Conservation (phyloP, 2,888 invertebrate genomes). For the Drosophila histrio region DNA sequence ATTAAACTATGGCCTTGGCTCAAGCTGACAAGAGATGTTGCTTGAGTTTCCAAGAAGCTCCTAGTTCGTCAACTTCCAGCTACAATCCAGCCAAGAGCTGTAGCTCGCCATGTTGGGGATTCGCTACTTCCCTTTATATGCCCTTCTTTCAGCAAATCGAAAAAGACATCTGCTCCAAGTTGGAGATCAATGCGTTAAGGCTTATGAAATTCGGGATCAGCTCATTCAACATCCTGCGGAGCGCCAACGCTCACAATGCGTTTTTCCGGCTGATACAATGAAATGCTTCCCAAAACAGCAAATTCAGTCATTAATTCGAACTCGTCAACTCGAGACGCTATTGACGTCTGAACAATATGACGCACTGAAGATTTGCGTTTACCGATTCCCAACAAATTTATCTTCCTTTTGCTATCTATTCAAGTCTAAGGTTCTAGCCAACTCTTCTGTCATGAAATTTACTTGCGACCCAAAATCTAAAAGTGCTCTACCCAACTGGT, state of each 20-base stretch:
- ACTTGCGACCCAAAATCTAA: not conserved
- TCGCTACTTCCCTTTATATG: not conserved
- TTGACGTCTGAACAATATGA: too few relatives aligned
- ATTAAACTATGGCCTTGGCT: too few relatives aligned
- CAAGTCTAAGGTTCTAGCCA: not conserved
- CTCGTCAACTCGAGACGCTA: too few relatives aligned
- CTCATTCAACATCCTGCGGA: not conserved
- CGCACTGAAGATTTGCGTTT: too few relatives aligned
- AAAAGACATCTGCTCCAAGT: not conserved
- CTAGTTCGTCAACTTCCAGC: too few relatives aligned
- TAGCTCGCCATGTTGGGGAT: too few relatives aligned
- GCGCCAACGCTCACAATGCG: not conserved
- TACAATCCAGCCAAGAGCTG: too few relatives aligned
- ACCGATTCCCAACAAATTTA: not conserved
- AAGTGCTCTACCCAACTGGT: not conserved
- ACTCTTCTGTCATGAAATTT: not conserved
- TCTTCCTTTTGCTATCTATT: not conserved
- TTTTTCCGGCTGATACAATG: not conserved
- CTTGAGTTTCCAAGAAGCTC: too few relatives aligned
- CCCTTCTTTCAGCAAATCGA: not conserved
- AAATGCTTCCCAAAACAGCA: too few relatives aligned
- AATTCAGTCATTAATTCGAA: too few relatives aligned
- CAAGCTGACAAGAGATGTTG: too few relatives aligned
- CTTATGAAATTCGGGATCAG: not conserved
- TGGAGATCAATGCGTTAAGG: not conserved